Percentiles rank a stretch among this genome's conserved stretches.
Evolutionary conservation across 2,888 invertebrate genomes (phyloP).

Genomic region (Cephonodes hylas): DNA sequence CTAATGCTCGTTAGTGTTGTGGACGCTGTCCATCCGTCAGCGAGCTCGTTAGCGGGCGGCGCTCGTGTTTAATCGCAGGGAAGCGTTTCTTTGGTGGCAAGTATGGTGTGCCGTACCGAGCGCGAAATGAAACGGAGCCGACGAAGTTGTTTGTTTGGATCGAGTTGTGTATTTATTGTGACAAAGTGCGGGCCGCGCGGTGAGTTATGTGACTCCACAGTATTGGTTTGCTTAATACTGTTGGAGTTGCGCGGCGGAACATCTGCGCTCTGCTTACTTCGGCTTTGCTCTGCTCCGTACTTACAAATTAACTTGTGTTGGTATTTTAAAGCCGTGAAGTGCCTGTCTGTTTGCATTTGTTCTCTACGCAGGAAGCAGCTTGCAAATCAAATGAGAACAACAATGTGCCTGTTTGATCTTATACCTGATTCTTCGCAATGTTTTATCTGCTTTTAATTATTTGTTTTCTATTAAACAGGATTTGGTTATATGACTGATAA

Average conservation of each 20-base stretch:
- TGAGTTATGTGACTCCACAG: constrained; percentile 1
- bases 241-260: neutral
- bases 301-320: neutral
- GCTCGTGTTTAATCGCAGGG: constrained; percentile 51
- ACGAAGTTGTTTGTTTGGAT: neutral
- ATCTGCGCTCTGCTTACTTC: neutral
- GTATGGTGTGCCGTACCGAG: neutral
- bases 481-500: too few relatives aligned
- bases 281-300: neutral
- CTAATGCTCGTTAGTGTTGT: constrained; percentile 31
- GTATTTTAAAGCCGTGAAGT: neutral
- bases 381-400: too few relatives aligned
- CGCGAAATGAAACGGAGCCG: neutral
- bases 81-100: constrained; percentile 3
- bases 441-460: too few relatives aligned
- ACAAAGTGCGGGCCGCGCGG: neutral
- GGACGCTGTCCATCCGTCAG: constrained; percentile 48
- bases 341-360: neutral
- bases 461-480: too few relatives aligned
- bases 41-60: constrained; percentile 49
- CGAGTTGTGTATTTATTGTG: constrained; percentile 1
- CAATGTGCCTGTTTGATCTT: too few relatives aligned
- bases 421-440: too few relatives aligned
- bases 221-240: constrained; percentile 6
- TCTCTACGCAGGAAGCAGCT: too few relatives aligned